Evolutionary conservation across 1,140 invertebrate species (phyloP), one percentile per base, ranked within the genome.

Genomic region (Vanessa tameamea): DNA sequence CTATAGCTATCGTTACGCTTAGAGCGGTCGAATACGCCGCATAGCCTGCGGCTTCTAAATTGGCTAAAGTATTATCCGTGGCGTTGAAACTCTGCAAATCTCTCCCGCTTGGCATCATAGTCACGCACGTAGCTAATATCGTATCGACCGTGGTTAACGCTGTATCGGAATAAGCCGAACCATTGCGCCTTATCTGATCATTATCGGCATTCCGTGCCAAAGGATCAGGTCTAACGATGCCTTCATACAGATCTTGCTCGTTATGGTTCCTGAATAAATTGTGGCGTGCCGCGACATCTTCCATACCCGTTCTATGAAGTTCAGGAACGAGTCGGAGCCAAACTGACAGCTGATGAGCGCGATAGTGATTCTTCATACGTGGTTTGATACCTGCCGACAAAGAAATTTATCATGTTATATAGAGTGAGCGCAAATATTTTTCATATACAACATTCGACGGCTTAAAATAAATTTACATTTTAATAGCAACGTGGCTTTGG

Each of bases 301-400:
- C 96, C 96, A 97, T 97, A 15, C 97, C 97, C 0, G 96, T 96
- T 57, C 96, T 94, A 89, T 99, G 98, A 7, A 99, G 94, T 88
- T 98, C 97, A 0, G 98, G 98, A 55, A 99, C 96, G 0, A 99
- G 94, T 47, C 97, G 95, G 6, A 98, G 92, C 98, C 98, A 99
- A 53, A 99, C 97, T 2, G 98, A 98, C 15, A 99, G 93, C 83
- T 98, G 97, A 92, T 98, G 97, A 11, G 98, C 97, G 15, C 98
- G 95, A 92, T 98, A 99, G 90, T 99, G 98, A 91, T 98, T 98
- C 86, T 98, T 97, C 92, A 98, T 95, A 80, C 96, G 95, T 7
- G 97, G 97, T 90, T 97, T 98, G 94, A 97, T 95, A 76, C 97
- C 97, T 98, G 85, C 50, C 47, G 65, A 75, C 23, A 76, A 72